Base-by-base conservation (phyloP, 2,113 vertebrate genomes). In the Tetrax tetrax region DNA sequence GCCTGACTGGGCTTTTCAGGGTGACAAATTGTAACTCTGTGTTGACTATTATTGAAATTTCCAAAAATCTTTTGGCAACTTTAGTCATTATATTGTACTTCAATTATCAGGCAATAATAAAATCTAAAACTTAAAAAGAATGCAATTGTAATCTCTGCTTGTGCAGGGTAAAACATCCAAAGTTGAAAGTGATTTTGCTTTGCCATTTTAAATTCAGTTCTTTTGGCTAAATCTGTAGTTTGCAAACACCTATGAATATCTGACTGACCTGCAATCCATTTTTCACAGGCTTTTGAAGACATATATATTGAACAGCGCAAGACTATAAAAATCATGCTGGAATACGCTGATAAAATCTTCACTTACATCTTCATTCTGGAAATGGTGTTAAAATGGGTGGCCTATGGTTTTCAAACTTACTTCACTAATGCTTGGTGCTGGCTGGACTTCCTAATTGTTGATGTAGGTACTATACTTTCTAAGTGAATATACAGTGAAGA, bases 391-490 rank as follows among this genome's bases (percentile, higher is more conserved):
- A 99, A 99, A 97, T 99, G 99, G 99, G 98, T 99, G 35, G 99
- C 99, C 3, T 99, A 99, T 96, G 99, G 99, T 93, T 99, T 99
- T 97, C 99, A 98, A 69, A 99, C 98, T 18, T 99, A 99, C 85
- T 99, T 99, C 96, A 99, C 99, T 93, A 99, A 99, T 96, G 99
- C 99, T 80, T 99, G 99, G 99, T 99, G 99, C 97, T 99, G 99
- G 99, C 97, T 99, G 97, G 99, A 99, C 96, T 99, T 99, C 97
- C 96, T 99, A 78, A 99, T 99, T 97, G 99, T 99, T 43, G 99
- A 99, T 97, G 99, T 99, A 98, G 47, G 99, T 99, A 98, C 45
- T 61, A 20, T 69, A n/a, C 19, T 89, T 93, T 63, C 70, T 28
- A 9, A 79, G 23, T 43, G 41, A 43, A 23, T 25, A 37, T 57